phyloP scores from a whole-genome alignment of 1,140 invertebrate species.

The Diorhabda elongata region DNA sequence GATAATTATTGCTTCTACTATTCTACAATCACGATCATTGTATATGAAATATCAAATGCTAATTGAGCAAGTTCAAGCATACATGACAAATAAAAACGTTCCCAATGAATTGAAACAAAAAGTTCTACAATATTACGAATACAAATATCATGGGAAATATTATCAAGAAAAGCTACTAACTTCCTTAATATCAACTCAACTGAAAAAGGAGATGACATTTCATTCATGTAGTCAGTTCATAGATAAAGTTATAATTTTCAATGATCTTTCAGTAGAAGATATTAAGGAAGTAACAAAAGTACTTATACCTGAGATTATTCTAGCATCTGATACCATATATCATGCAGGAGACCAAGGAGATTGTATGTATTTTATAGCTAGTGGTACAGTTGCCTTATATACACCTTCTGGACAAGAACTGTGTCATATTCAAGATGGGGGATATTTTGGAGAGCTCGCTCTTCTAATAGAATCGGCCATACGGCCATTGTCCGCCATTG shows the following conservation, averaged over 20 bases:
- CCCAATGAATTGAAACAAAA: slow-evolving; percentile 27
- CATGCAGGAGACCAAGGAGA: slow-evolving; percentile 54
- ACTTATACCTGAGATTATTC: slow-evolving; percentile 35
- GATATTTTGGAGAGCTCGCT: slow-evolving; percentile 39
- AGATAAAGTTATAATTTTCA: slow-evolving; percentile 34
- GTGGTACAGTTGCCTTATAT: slow-evolving; percentile 56
- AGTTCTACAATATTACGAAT: slow-evolving; percentile 31
- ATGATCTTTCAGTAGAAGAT: slow-evolving; percentile 26
- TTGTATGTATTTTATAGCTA: slow-evolving; percentile 58
- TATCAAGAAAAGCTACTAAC: slow-evolving; percentile 28
- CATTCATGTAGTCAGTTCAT: slow-evolving; percentile 34
- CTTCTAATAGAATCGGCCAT: slow-evolving; percentile 53
- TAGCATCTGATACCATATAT: slow-evolving; percentile 46
- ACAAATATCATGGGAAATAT: slow-evolving; percentile 34
- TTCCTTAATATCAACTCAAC: slow-evolving; percentile 27
- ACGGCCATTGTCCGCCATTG: slow-evolving; percentile 50
- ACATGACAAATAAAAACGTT: slow-evolving; percentile 35
- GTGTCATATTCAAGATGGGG: slow-evolving; percentile 33
- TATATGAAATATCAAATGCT: slow-evolving; percentile 33
- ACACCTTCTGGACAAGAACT: slow-evolving; percentile 57
- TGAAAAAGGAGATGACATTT: slow-evolving; percentile 37
- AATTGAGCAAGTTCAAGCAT: slow-evolving; percentile 33
- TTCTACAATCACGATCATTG: slow-evolving; percentile 15
- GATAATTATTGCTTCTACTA: slow-evolving; percentile 22
- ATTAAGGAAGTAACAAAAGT: slow-evolving; percentile 29